A percentile compares a stretch with the other conserved stretches of the same genome.
phyloP scores from a whole-genome alignment of 2,113 vertebrate genomes.

The Megaleporinus macrocephalus region DNA sequence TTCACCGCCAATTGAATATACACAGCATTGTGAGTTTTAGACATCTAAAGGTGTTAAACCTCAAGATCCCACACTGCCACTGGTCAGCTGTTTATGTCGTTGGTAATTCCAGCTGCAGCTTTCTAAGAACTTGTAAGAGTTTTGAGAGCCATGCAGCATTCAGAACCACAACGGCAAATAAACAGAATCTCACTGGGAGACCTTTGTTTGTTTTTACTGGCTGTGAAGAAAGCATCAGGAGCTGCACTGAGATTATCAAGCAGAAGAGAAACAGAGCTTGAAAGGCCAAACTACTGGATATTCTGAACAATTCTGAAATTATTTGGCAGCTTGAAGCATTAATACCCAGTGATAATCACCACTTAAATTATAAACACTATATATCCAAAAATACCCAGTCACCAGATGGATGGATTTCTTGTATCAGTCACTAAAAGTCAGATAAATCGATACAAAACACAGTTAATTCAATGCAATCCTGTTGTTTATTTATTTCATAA shows the following conservation, averaged over 20 bases:
- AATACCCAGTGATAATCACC: background rate
- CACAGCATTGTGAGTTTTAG: background rate
- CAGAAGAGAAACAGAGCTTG: background rate
- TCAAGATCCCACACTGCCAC: background rate
- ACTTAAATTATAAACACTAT: no score
- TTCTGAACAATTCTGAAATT: background rate
- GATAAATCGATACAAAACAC: no score
- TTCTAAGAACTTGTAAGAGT: background rate
- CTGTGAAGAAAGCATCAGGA: background rate
- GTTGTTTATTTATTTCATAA: no score
- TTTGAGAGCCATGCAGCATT: background rate
- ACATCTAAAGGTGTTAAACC: background rate
- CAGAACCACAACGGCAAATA: background rate
- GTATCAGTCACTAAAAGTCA: no score
- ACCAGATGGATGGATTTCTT: no score
- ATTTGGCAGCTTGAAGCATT: background rate
- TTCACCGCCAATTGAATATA: background rate
- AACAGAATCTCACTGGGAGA: background rate
- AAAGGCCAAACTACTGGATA: background rate
- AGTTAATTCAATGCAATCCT: no score
- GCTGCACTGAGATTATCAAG: background rate
- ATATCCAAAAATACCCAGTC: no score
- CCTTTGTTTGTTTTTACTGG: slow-evolving; percentile 10
- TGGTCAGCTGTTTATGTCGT: background rate
- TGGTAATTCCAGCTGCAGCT: background rate